Evolutionary conservation across 2,113 vertebrate genomes (phyloP), one percentile per base, ranked within the genome.

Genomic region (Perca fluviatilis): DNA sequence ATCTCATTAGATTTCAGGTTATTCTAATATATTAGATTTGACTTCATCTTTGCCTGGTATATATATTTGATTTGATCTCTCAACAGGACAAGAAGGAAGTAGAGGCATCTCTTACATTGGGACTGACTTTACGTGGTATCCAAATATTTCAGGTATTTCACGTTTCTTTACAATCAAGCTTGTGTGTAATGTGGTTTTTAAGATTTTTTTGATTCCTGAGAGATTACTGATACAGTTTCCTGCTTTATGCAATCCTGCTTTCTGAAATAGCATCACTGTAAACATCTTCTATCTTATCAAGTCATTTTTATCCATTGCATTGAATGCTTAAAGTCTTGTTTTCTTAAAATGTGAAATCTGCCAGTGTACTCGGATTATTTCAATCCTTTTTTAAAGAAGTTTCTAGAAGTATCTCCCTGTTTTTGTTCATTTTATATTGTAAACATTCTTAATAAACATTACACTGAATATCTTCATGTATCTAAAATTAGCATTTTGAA

Each of bases 101-200:
- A 10, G 98, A 99, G 60, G 97, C 98, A 1, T 98, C 98, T 9
- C 92, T 99, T 53, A 97, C 97, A 0, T 93, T 99, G 77, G 98
- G 98, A 51, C 92, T 99, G 90, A 99, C 98, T 0, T 95, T 98
- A 25, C 95, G 97, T n/a, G 98, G 98, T n/a, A 99, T 99, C 86
- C 98, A 99, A 88, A 98, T 99, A 89, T 99, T 99, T 90, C 98
- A 99, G 97, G 98, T 99, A 79, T 60, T 69, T 0, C 25, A 57
- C 0, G 0, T 77, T 73, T 36, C 1, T 63, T 33, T 6, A 16
- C 15, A 43, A 19, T 64, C 7, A 53, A 25, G 4, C 23, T 16
- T 33, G 36, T 56, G 16, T 19, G 15, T 14, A 16, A 47, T 53
- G 47, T n/a, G 40, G 12, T 13, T 33, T 50, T 49, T 6, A 9